Conservation (phyloP, 2,888 invertebrate genomes). For the Sphaerophoria taeniata region DNA sequence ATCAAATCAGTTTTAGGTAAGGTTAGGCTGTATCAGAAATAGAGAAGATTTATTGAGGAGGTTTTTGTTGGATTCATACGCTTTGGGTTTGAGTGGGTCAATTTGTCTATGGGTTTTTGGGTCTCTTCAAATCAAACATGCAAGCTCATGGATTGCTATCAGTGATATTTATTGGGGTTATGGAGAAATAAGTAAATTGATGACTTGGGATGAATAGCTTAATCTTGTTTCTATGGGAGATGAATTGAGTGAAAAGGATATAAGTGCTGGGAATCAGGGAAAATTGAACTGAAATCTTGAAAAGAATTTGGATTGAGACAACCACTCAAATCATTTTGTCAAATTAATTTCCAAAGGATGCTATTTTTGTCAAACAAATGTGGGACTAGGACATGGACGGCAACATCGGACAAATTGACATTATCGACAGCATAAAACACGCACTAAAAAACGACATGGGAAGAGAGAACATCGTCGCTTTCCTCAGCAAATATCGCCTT, state of each 20-base stretch:
- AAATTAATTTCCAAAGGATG: no score
- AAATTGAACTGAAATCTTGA: neutral
- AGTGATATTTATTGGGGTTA: slow-evolving; percentile 36
- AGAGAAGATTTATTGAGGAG: slow-evolving; percentile 34
- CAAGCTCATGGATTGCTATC: slow-evolving; percentile 32
- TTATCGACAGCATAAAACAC: no score
- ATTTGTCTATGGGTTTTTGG: slow-evolving; percentile 60
- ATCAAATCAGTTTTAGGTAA: neutral
- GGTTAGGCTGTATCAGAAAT: slow-evolving; percentile 8
- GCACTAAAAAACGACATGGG: no score
- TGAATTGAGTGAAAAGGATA: neutral
- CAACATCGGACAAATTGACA: no score
- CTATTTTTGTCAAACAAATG: no score
- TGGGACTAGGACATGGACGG: no score
- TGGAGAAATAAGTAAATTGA: slow-evolving; percentile 19
- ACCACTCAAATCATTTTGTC: no score
- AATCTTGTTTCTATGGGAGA: neutral
- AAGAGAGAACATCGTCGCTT: no score
- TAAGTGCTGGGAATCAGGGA: neutral
- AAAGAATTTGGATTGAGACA: no score
- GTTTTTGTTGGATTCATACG: slow-evolving; percentile 7
- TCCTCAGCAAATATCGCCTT: no score
- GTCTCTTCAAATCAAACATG: slow-evolving; percentile 1
- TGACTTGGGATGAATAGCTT: slow-evolving; percentile 47
- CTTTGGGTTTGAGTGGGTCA: slow-evolving; percentile 15